Conservation (phyloP, 2,113 vertebrate species). For the Ptilorrhoa leucosticta region DNA sequence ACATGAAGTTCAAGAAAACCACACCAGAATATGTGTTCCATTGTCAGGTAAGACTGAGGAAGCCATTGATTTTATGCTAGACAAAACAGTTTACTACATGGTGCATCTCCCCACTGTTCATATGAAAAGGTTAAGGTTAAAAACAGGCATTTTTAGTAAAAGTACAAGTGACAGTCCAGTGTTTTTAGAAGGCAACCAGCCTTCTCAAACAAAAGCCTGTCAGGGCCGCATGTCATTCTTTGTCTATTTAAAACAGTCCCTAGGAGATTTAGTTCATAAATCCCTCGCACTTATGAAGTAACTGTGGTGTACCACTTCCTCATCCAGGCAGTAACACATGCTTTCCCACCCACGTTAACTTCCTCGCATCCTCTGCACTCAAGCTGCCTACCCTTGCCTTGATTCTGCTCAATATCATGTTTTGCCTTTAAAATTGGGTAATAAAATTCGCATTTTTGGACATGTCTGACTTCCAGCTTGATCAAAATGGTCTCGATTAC, state of each 20-base stretch:
- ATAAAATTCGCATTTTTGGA: not conserved
- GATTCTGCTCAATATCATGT: not conserved
- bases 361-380: constrained; percentile 24
- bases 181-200: constrained; percentile 61
- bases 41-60: constrained; percentile 84
- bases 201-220: constrained; percentile 58
- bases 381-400: not conserved
- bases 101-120: constrained; percentile 9
- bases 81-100: not conserved
- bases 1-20: constrained; percentile 98
- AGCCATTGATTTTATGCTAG: not conserved
- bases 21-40: constrained; percentile 98
- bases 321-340: constrained; percentile 76
- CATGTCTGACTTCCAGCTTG: not conserved
- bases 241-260: constrained; percentile 73
- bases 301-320: constrained; percentile 90
- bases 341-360: constrained; percentile 82
- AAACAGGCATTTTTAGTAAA: constrained; percentile 60
- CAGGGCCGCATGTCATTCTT: constrained; percentile 68
- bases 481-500: not conserved
- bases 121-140: constrained; percentile 44
- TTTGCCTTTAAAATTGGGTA: not conserved
- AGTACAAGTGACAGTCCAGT: constrained; percentile 48
- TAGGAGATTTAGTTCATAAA: constrained; percentile 77
- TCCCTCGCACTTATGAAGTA: constrained; percentile 79